Conservation (phyloP, 2,113 vertebrate genomes). For the Suricata suricatta region DNA sequence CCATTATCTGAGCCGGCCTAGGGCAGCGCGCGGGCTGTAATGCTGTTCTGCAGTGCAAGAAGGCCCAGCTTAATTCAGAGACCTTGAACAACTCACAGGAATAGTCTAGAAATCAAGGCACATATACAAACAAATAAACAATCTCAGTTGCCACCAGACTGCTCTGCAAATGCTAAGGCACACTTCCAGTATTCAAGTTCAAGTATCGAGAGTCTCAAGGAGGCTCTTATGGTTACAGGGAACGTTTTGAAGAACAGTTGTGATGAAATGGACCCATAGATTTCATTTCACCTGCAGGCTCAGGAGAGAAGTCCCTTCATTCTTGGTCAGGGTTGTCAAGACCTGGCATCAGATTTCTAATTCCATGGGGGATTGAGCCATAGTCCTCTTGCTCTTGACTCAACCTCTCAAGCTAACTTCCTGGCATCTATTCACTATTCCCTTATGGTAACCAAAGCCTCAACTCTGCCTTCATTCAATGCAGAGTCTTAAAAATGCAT, state of each 20-base stretch:
- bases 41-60: neutral
- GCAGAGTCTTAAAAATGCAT: neutral
- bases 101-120: neutral
- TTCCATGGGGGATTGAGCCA: neutral
- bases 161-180: neutral
- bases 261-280: neutral
- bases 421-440: neutral
- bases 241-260: neutral
- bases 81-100: neutral
- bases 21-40: neutral
- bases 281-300: neutral
- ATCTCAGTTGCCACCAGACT: neutral
- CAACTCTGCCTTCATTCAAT: neutral
- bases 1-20: neutral
- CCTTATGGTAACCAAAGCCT: neutral
- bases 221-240: neutral
- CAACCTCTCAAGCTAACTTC: neutral
- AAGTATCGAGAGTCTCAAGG: neutral
- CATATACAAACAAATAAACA: neutral
- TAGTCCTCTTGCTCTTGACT: neutral
- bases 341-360: neutral
- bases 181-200: neutral
- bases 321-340: neutral
- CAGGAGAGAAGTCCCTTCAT: neutral
- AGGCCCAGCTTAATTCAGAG: conserved; percentile 1